A percentile compares a stretch with the other conserved stretches of the same genome.
phyloP scores from a whole-genome alignment of 2,888 invertebrate species.

The Orthosia gothica region DNA sequence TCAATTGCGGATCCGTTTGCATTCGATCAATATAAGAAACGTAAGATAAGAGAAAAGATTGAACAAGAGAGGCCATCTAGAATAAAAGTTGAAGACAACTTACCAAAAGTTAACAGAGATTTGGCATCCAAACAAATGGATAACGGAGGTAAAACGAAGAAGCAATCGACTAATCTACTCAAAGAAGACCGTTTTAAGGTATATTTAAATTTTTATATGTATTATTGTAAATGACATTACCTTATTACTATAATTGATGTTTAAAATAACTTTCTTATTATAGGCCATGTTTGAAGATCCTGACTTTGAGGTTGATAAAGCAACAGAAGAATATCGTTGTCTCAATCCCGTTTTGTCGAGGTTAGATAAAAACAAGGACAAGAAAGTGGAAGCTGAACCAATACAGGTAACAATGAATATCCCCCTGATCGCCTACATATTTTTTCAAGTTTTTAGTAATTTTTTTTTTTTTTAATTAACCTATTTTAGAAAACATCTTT shows the following conservation, averaged over 20 bases:
- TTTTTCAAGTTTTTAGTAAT: background rate
- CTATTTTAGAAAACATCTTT: too few relatives aligned
- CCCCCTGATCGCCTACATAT: background rate
- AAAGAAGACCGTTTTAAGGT: slow-evolving; percentile 97
- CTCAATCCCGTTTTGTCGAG: slow-evolving; percentile 97
- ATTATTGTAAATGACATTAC: background rate
- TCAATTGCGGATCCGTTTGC: slow-evolving; percentile 98
- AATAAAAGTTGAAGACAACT: slow-evolving; percentile 94
- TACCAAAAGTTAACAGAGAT: slow-evolving; percentile 97
- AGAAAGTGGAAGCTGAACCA: slow-evolving; percentile 90
- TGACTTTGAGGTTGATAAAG: slow-evolving; percentile 97
- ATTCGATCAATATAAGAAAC: slow-evolving; percentile 97
- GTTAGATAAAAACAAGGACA: slow-evolving; percentile 94
- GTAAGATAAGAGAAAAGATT: slow-evolving; percentile 97
- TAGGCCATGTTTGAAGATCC: slow-evolving; percentile 96
- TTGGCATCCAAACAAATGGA: slow-evolving; percentile 96
- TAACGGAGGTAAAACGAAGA: slow-evolving; percentile 89
- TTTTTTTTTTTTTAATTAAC: too few relatives aligned
- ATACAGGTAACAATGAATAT: slow-evolving; percentile 81
- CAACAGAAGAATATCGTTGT: slow-evolving; percentile 96
- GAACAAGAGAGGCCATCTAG: slow-evolving; percentile 96
- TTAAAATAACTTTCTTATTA: slow-evolving; percentile 50
- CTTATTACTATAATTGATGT: slow-evolving; percentile 2
- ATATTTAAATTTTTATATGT: slow-evolving; percentile 21
- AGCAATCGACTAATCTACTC: slow-evolving; percentile 93